Conservation (phyloP, 2,888 invertebrate species). For the Coecobrya sp. region DNA sequence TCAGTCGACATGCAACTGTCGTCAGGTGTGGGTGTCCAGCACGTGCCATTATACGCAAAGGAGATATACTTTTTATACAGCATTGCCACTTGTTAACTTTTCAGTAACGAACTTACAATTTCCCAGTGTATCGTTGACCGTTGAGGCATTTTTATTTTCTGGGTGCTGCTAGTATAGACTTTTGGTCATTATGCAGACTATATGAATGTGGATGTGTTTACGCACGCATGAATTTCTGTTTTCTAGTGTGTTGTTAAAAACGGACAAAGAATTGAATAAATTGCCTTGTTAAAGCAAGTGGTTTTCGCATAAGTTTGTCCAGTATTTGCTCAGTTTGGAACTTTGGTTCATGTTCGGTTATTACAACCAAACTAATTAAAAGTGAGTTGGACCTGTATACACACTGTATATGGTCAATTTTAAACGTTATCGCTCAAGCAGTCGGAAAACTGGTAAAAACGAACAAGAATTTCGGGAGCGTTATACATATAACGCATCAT, state of each 20-base stretch:
- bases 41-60: conserved; percentile 77
- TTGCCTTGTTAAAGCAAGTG: too few species aligned
- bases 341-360: neutral
- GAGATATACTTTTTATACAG: neutral
- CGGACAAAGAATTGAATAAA: neutral
- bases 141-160: too few species aligned
- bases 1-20: conserved; percentile 82
- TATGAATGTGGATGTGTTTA: too few species aligned
- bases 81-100: neutral
- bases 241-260: neutral
- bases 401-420: neutral
- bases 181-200: too few species aligned
- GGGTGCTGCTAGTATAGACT: too few species aligned
- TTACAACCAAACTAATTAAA: neutral
- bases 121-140: neutral
- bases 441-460: neutral
- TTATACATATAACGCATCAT: conserved; percentile 16
- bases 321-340: neutral
- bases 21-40: conserved; percentile 85
- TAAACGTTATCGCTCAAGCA: neutral
- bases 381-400: neutral
- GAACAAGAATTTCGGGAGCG: neutral
- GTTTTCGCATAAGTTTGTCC: neutral
- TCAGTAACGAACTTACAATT: neutral
- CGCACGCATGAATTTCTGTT: neutral